Evolutionary conservation across 2,797 vertebrate genomes (phyloP).

Genomic region (Myotis pilosus): DNA sequence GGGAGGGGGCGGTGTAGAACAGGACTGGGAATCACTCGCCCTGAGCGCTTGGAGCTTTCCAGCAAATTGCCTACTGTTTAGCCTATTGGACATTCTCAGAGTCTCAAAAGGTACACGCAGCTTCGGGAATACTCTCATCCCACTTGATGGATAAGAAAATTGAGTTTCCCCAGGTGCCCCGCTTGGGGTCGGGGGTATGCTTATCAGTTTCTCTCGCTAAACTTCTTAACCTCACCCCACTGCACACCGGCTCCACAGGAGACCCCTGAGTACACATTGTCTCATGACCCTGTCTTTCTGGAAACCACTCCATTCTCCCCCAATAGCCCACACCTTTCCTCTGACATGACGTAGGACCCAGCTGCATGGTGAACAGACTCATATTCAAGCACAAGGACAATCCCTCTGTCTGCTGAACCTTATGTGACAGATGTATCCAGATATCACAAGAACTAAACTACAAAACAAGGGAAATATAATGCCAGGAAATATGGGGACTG

Average conservation of each 20-base stretch:
- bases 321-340: too few species aligned
- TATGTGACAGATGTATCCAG: background rate
- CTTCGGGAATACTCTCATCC: background rate
- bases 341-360: fast-evolving
- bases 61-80: fast-evolving
- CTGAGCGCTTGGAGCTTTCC: fast-evolving
- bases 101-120: background rate
- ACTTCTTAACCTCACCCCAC: background rate
- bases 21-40: fast-evolving
- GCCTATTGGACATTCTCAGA: fast-evolving
- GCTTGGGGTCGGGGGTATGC: fast-evolving
- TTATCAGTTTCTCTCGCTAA: background rate
- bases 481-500: background rate
- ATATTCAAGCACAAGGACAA: too few species aligned
- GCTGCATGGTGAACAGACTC: background rate
- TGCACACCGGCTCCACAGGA: background rate
- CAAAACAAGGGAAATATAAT: background rate
- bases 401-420: background rate
- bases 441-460: background rate
- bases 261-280: background rate
- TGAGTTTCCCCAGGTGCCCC: background rate
- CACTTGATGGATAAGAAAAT: background rate
- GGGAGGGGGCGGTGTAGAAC: background rate
- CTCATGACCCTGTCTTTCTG: background rate
- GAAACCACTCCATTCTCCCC: background rate